Percentiles rank a stretch among this genome's conserved stretches.
Evolutionary conservation across 2,113 vertebrate genomes (phyloP).

Genomic region (Thermophis baileyi): DNA sequence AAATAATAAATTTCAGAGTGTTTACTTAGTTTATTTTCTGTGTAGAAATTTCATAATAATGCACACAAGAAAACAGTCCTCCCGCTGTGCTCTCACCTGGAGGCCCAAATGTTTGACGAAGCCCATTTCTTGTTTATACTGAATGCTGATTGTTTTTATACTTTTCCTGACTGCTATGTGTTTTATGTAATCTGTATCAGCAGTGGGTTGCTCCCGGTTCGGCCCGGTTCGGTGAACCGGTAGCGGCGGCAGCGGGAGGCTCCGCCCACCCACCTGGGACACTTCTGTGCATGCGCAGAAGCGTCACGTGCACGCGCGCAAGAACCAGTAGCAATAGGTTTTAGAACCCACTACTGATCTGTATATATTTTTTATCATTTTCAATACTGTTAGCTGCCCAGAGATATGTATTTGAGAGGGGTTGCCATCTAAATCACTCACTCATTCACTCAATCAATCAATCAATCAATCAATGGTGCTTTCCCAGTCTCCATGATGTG

Average conservation of each 20-base stretch:
- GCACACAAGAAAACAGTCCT: background rate
- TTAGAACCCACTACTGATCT: no score
- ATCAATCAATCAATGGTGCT: background rate
- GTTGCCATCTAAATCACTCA: background rate
- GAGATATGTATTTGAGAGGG: background rate
- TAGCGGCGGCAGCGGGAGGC: no score
- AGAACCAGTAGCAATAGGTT: no score
- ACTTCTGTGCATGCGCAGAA: no score
- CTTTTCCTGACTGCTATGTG: background rate
- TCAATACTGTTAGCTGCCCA: background rate
- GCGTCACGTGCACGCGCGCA: no score
- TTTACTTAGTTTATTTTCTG: background rate
- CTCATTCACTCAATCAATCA: background rate
- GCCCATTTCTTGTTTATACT: background rate
- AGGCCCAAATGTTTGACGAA: background rate
- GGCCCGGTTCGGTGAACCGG: no score
- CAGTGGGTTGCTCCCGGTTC: no score
- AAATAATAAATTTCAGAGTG: background rate
- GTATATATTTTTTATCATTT: background rate
- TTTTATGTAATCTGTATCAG: background rate
- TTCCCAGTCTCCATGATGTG: background rate
- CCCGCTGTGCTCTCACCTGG: background rate
- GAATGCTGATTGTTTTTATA: background rate
- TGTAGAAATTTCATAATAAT: background rate
- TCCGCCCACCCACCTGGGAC: no score